Evolutionary conservation across 2,888 invertebrate species (phyloP), one percentile per base, ranked within the genome.

Genomic region (Drosophila mercatorum): DNA sequence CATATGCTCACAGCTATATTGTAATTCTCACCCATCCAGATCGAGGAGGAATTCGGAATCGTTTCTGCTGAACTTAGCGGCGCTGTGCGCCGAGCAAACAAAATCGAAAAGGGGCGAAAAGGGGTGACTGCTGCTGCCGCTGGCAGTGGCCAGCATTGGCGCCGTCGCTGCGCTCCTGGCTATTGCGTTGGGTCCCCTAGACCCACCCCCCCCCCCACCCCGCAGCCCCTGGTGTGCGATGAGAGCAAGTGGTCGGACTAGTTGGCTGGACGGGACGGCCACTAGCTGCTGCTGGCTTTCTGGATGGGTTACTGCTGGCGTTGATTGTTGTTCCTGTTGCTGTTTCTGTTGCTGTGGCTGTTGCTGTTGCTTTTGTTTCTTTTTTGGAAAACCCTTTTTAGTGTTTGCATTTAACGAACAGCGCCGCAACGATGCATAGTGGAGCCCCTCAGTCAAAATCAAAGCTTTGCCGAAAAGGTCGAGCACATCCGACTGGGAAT

Each of bases 391-490:
- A 87, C 84, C 87, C 82, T 82, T 84, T 80, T 87, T 80, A 82
- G 82, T 84, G 84, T 84, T 84, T 84, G 84, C 80, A 84, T 87
- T 87, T 87, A 84, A 84, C 84, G 84, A 89, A 89, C 88, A 85
- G 69, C 78, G 78, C 79, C 81, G 75, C 78, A 78, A 74, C 73
- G 72, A 68, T 11, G 17, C 51, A 51, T n/a, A 36, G 51, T 51
- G 51, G 34, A 36, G 51, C 22, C 5, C 3, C 10, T 7, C 7
- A 7, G 46, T 26, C 26, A 26, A 26, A 46, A 14, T 26, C 26
- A 22, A 44, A 17, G 17, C 11, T 4, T 12, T 36, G 2, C 22
- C 22, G 7, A 17, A 17, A 34, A 17, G 31, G 34, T 34, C 7
- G 26, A 14, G 4, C 28, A 7, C 1, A 14, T 28, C 6, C 1